phyloP scores from a whole-genome alignment of 2,797 vertebrate species.

The Acanthurus lineatus region DNA sequence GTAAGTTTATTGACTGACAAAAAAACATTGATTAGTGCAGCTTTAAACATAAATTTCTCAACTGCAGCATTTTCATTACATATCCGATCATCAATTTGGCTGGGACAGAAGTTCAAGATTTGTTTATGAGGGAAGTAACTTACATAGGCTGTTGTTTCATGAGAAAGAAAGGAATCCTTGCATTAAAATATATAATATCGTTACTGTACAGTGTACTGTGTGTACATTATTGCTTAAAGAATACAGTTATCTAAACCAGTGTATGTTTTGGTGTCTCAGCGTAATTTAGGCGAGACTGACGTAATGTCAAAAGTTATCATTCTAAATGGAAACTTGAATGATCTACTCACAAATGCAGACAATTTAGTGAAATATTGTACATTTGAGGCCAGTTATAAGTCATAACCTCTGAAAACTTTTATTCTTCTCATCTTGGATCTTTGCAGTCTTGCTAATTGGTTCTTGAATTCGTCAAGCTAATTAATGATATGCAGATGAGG shows the following conservation, averaged over 20 bases:
- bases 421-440: conserved; percentile 37
- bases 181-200: too few species aligned
- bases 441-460: conserved; percentile 76
- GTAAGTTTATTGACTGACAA: too few species aligned
- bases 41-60: too few species aligned
- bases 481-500: conserved; percentile 84
- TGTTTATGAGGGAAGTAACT: too few species aligned
- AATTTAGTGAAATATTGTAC: neutral
- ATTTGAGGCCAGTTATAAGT: neutral
- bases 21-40: too few species aligned
- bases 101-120: too few species aligned
- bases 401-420: conserved; percentile 42
- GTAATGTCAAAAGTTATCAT: neutral
- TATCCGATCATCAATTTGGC: too few species aligned
- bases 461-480: conserved; percentile 81
- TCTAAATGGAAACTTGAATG: neutral
- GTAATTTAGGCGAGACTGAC: neutral
- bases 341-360: neutral
- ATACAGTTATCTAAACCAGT: neutral
- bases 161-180: too few species aligned
- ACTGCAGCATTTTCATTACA: too few species aligned
- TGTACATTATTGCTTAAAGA: neutral
- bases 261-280: neutral
- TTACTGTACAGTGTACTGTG: neutral
- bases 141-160: too few species aligned